Evolutionary conservation across 2,113 vertebrate species (phyloP), one percentile per base, ranked within the genome.

Genomic region (Ranitomeya imitator): DNA sequence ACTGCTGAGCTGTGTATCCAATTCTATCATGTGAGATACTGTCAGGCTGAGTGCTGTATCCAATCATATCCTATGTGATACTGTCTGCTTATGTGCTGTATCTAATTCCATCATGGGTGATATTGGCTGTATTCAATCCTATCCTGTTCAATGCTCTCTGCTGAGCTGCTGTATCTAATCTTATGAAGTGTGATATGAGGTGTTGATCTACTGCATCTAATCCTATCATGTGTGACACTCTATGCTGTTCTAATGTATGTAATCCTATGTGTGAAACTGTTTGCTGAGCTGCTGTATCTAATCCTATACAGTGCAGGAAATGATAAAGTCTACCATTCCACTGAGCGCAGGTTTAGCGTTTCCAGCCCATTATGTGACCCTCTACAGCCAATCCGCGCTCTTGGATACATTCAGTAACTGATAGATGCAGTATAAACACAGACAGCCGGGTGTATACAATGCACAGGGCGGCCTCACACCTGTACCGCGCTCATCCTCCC

Each of bases 391-490:
- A n/a, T 16, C 18, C 51, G 54, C 45, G 26, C 79, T 18, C 12
- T 18, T 63, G 51, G 37, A 83, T 37, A 83, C 80, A 83, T 23
- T 9, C 31, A 26, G 15, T 31, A 60, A 83, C 51, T 65, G 80
- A 83, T 37, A n/a, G n/a, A n/a, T n/a, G 51, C 21, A 83, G 80
- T 21, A 31, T 65, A 83, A 83, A 83, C 80, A 65, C 60, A 83
- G 60, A 83, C 78, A 14, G 11, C 7, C 45, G 26, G 14, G 45
- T 83, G 51, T 65, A 83, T 80, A 83, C 59, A 83, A 63, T 21
- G 63, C 63, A n/a, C 63, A 65, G 21, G n/a, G 2, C 63, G 1
- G 19, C 63, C 80, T 51, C 80, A 65, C 31, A 16, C 3, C 37
- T 45, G 37, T 45, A 45, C 37, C 4, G 37, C 37, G 3, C 37